Base-by-base conservation (phyloP, 2,113 vertebrate genomes). In the Cygnus atratus region DNA sequence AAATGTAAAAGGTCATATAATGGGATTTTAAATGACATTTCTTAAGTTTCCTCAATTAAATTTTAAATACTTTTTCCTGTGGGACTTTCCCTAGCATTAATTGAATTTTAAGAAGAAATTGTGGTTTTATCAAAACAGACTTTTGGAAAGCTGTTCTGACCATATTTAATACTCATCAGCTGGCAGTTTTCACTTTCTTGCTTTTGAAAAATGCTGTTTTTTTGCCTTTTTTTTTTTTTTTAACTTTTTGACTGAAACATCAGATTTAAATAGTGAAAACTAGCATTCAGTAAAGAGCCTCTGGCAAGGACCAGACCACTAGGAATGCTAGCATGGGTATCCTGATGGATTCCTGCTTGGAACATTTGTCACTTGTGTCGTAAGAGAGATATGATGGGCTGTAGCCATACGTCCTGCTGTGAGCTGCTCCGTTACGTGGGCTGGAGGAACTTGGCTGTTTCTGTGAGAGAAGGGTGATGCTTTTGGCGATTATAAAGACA, bases 61-160 rank as follows among this genome's bases (percentile, higher is more conserved):
- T 71, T 86, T 71, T 52, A 87, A 74, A 41, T 68, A 81, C 6
- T 50, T 81, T 50, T 88, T 84, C 61, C 57, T 68, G 15, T 75
- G 73, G 39, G 18, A 3, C 9, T 84, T 93, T 71, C 57, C n/a
- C 20, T 67, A 74, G 18, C 43, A 39, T 55, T 81, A 87, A 62
- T 11, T 68, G 29, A 82, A 87, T 96, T 94, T 84, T 81, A 92
- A 57, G 15, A 78, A 92, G 61, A 88, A 95, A 84, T 24, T 46
- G n/a, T 78, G n/a, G 26, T 81, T 94, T 90, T 88, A 88, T 88
- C 70, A 75, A 75, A 88, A 63, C 61, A 88, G 46, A 33, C 28
- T 57, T 86, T 63, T 92, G 43, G 73, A 88, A 88, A 81, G 15
- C 11, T 82, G 6, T 68, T 84, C 74, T 87, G 37, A 55, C 35